Percentiles rank a stretch among this genome's conserved stretches.
Evolutionary conservation across 2,888 invertebrate genomes (phyloP).

Genomic region (Pyrocoelia pectoralis): DNA sequence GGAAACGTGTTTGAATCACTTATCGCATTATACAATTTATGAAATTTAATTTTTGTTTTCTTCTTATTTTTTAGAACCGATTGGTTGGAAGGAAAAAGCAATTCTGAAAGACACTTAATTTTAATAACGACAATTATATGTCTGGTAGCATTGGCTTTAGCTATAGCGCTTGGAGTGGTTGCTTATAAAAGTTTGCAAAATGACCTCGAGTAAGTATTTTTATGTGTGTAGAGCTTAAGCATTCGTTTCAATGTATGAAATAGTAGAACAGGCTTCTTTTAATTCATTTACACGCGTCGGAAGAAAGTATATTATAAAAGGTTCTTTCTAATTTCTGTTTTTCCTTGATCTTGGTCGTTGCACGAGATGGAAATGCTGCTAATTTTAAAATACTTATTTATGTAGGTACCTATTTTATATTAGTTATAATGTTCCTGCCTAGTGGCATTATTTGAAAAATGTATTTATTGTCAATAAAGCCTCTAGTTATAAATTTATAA

Average conservation of each 20-base stretch:
- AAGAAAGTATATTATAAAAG: too few relatives aligned
- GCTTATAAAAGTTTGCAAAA: slow-evolving; percentile 52
- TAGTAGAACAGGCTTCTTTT: background rate
- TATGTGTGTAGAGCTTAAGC: background rate
- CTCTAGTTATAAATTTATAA: too few relatives aligned
- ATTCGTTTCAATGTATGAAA: background rate
- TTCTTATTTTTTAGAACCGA: slow-evolving; percentile 68
- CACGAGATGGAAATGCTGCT: too few relatives aligned
- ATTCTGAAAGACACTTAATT: slow-evolving; percentile 74
- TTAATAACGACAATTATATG: slow-evolving; percentile 59
- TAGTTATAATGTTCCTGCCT: too few relatives aligned
- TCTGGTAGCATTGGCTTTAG: slow-evolving; percentile 64
- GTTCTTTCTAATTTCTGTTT: too few relatives aligned
- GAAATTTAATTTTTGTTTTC: background rate
- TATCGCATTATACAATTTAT: background rate
- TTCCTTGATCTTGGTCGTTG: too few relatives aligned
- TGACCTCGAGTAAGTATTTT: slow-evolving; percentile 43
- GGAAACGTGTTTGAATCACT: background rate
- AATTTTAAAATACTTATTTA: too few relatives aligned
- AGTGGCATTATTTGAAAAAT: too few relatives aligned
- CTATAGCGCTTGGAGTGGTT: slow-evolving; percentile 68
- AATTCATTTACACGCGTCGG: too few relatives aligned
- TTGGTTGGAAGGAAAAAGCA: slow-evolving; percentile 81
- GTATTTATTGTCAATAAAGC: too few relatives aligned
- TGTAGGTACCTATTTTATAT: too few relatives aligned